Conservation (phyloP, 2,797 vertebrate species). For the Craterocephalus amniculus region DNA sequence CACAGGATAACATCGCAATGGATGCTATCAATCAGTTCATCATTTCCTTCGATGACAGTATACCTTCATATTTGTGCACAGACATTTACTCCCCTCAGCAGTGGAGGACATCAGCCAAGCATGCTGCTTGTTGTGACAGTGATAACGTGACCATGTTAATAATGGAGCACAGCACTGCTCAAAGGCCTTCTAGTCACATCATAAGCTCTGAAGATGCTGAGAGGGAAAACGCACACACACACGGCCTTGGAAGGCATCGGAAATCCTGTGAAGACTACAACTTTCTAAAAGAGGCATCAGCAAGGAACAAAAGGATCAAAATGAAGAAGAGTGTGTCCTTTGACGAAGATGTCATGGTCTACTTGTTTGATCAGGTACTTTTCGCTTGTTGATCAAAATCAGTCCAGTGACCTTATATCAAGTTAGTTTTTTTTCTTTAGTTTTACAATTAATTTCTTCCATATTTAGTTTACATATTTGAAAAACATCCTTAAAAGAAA, state of each 20-base stretch:
- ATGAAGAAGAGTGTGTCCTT: conserved; percentile 72
- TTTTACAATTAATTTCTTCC: no score
- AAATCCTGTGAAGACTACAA: conserved; percentile 20
- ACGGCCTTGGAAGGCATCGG: conserved; percentile 8
- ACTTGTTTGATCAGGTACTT: conserved; percentile 74
- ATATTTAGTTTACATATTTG: no score
- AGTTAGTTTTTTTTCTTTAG: no score
- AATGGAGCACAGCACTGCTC: conserved; percentile 9
- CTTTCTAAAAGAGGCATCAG: not conserved
- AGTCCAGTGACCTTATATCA: no score
- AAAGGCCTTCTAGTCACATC: not conserved
- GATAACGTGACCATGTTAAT: conserved; percentile 10
- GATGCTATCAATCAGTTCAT: conserved; percentile 11
- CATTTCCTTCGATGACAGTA: conserved; percentile 59
- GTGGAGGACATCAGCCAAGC: not conserved
- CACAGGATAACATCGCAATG: conserved; percentile 69
- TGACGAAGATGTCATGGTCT: conserved; percentile 68
- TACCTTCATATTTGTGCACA: conserved; percentile 67
- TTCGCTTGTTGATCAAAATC: no score
- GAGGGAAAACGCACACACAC: conserved; percentile 3
- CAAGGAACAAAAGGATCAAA: not conserved
- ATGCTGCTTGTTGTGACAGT: not conserved
- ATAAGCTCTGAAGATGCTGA: conserved; percentile 8
- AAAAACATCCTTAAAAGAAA: no score
- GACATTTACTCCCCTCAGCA: conserved; percentile 59